phyloP scores from a whole-genome alignment of 2,797 vertebrate genomes.

The Percopsis omiscomaycus region DNA sequence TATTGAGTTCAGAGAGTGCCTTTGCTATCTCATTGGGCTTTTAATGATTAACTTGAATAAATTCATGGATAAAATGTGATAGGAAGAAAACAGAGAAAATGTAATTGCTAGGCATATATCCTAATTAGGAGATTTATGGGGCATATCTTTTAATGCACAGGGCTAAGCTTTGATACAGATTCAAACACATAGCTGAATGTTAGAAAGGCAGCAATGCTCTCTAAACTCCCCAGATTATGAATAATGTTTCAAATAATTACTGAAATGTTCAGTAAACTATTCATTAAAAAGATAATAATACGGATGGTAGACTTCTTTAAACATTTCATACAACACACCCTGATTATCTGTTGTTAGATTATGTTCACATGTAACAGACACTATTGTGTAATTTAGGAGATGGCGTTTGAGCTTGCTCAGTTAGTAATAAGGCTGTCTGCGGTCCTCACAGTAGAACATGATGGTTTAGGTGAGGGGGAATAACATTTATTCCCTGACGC shows the following conservation, averaged over 20 bases:
- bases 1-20: background rate
- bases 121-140: slow-evolving; percentile 80
- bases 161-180: slow-evolving; percentile 69
- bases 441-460: background rate
- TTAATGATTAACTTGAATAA: slow-evolving; percentile 55
- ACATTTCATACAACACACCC: background rate
- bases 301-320: background rate
- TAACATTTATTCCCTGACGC: too few species aligned
- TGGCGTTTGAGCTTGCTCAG: slow-evolving; percentile 1
- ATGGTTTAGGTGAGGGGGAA: background rate
- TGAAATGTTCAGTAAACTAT: slow-evolving; percentile 7
- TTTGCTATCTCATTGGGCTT: too few species aligned
- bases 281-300: slow-evolving; percentile 8
- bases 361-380: background rate
- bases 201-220: slow-evolving; percentile 20
- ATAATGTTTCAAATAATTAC: slow-evolving; percentile 11
- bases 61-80: slow-evolving; percentile 44
- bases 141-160: slow-evolving; percentile 77
- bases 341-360: slow-evolving; percentile 7
- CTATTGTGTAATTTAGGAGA: background rate
- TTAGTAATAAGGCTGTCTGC: background rate
- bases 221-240: slow-evolving; percentile 24
- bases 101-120: slow-evolving; percentile 56
- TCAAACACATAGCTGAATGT: slow-evolving; percentile 49
- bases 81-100: slow-evolving; percentile 24